Evolutionary conservation across 1,140 invertebrate genomes (phyloP).

Genomic region (Trissolcus basalis): DNA sequence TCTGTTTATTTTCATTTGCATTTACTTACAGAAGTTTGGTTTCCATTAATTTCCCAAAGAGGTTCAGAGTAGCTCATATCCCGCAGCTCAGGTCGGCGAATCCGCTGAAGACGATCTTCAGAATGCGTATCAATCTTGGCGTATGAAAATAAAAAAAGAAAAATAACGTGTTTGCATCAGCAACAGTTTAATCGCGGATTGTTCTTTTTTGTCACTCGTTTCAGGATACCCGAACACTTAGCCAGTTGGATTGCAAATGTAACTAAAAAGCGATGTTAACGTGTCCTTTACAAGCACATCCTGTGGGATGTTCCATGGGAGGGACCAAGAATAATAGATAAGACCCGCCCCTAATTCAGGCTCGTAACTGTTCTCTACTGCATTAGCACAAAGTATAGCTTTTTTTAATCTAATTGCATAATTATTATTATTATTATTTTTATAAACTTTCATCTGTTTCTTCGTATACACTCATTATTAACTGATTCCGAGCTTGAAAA

Average conservation of each 20-base stretch:
- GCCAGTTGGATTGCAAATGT: conserved; percentile 57
- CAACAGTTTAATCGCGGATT: conserved; percentile 18
- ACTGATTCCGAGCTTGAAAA: no score
- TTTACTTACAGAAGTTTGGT: conserved; percentile 73
- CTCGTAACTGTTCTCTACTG: conserved; percentile 20
- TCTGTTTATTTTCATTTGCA: no score
- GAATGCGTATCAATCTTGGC: conserved; percentile 2
- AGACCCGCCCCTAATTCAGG: conserved; percentile 47
- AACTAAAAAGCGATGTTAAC: conserved; percentile 46
- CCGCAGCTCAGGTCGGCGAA: conserved; percentile 41
- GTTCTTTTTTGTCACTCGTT: conserved; percentile 28
- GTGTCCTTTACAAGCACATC: conserved; percentile 32
- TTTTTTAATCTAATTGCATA: no score
- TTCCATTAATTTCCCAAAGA: conserved; percentile 74
- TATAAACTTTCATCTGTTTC: no score
- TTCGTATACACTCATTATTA: no score
- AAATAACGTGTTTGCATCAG: conserved; percentile 18
- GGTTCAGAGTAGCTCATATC: conserved; percentile 75
- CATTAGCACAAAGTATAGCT: no score
- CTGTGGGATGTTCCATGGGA: conserved; percentile 49
- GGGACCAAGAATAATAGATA: conserved; percentile 25
- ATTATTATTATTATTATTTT: no score
- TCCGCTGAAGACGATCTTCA: conserved; percentile 13
- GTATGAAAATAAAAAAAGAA: conserved; percentile 56
- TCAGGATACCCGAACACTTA: conserved; percentile 41